Base-by-base conservation (phyloP, 2,113 vertebrate genomes). In the Leucosticte australis region DNA sequence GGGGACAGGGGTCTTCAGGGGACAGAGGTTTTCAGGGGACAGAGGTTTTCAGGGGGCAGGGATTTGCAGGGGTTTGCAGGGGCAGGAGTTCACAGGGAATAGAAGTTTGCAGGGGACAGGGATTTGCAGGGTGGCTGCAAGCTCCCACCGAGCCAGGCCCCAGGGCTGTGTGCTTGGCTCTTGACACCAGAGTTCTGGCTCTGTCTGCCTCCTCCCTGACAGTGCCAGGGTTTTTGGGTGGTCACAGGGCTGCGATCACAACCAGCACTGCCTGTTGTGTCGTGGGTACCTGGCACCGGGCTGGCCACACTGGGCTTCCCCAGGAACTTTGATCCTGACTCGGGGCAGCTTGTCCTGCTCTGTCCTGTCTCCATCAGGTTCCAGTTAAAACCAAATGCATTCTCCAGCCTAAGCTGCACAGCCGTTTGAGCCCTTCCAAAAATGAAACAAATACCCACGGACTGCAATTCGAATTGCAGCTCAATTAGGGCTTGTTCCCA, bases 401-500 rank as follows among this genome's bases (percentile, higher is more conserved):
- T 93, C 89, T 76, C 74, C 94, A 95, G 92, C 85, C 87, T 71
- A 59, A 90, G 94, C 95, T 93, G 93, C 5, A 39, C 68, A 93
- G 92, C 74, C 5, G 10, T 87, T 91, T 87, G 75, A 97, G 86
- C 87, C 69, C 68, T 83, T 97, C 95, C 94, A 92, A 90, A 92
- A 96, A 95, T 94, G 90, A 97, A 96, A 94, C 92, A 96, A 94
- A 96, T 96, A 93, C 95, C 91, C 96, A 94, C 2, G 83, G 93
- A 94, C 96, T 92, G 86, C 87, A 95, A 97, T 94, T 93, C 75
- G 46, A 90, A 95, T 95, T 95, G 80, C 95, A 87, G 92, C 97
- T 97, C 96, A 97, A 94, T 97, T 97, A 97, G 91, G 92, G 86
- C 81, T 94, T 86, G 35, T 94, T 97, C 97, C 96, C 96, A 95